Base-by-base conservation (phyloP, 2,888 invertebrate species). In the Eueremaeus valkanovi region DNA sequence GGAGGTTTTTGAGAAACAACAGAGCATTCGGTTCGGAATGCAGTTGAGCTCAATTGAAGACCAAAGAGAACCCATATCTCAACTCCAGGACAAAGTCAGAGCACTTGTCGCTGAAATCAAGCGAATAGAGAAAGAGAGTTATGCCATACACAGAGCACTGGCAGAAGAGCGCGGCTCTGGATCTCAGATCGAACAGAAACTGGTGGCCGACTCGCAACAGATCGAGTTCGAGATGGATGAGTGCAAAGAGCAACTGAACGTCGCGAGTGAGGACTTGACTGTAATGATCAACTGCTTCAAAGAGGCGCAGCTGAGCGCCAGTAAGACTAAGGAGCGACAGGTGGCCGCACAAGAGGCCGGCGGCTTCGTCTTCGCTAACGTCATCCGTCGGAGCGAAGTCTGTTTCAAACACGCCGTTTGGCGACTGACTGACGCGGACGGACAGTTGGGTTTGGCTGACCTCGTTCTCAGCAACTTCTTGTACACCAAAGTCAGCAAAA, bases 401-500 rank as follows among this genome's bases (percentile, higher is more conserved):
- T 98, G 95, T 84, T 99, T 99, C 85, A 96, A 97, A 84, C 93
- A 95, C 81, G 98, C 98, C 5, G 92, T 95, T 82, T 99, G 99
- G 99, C 85, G 97, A 51, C 88, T 99, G 79, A 99, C 98, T 0
- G 97, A 99, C 83, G 91, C 92, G 0, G 98, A 99, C 85, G 99
- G 99, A 0, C 98, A 97, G 84, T 89, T 98, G 74, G 97, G 97
- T 76, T 94, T 99, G 79, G 94, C 98, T 0, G 97, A 99, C 85
- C 87, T 98, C 76, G 90, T 95, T 75, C 88, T 99, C 3, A 92
- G 94, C 75, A 97, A 96, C 83, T 99, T 99, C 84, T 86, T 98
- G 87, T 95, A 99, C 83, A 97, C 95, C 0, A 96, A 98, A 83
- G 93, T 94, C 73, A 95, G 95, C 0, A 91, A 95, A 80, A 95